Percentiles rank a stretch among this genome's conserved stretches.
These are phyloP conservation scores for Strongylocentrotus purpuratus DNA, from an alignment of 35 echinoderm and acorn worm species.

Conservation along the genomic window DNA sequence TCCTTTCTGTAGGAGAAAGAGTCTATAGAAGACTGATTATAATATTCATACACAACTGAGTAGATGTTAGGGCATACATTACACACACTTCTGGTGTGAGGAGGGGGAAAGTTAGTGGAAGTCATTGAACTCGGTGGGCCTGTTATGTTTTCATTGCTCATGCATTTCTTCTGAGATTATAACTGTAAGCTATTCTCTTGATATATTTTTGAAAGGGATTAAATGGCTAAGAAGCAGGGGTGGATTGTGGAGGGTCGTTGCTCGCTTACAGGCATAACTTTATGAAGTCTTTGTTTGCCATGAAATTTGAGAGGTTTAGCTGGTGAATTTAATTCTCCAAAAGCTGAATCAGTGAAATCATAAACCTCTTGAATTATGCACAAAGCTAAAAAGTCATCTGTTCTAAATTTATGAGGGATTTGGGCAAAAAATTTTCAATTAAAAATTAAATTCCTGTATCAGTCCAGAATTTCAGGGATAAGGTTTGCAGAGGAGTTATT, in stretches of 20 bases:
- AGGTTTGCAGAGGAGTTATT: too few species aligned
- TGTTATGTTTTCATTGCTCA: constrained; percentile 24
- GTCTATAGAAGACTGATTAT: neutral
- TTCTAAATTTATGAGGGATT: neutral
- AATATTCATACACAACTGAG: neutral
- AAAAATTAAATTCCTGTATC: too few species aligned
- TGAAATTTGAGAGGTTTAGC: neutral
- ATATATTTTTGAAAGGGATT: constrained; percentile 36
- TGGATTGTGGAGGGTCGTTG: neutral
- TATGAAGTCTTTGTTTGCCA: neutral
- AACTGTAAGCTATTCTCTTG: constrained; percentile 14
- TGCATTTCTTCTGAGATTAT: neutral
- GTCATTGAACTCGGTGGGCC: constrained; percentile 5
- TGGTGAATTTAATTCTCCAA: neutral
- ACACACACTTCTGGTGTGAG: neutral
- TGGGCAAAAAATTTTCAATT: neutral
- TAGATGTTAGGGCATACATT: neutral
- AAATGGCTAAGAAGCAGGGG: neutral
- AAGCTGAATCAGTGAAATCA: neutral
- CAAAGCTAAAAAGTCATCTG: neutral
- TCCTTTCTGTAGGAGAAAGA: neutral
- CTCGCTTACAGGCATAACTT: neutral
- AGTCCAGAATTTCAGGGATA: too few species aligned
- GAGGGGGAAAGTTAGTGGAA: neutral
- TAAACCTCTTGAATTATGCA: neutral